Evolutionary conservation across 2,888 invertebrate species (phyloP).

Genomic region (Bellardia pandia): DNA sequence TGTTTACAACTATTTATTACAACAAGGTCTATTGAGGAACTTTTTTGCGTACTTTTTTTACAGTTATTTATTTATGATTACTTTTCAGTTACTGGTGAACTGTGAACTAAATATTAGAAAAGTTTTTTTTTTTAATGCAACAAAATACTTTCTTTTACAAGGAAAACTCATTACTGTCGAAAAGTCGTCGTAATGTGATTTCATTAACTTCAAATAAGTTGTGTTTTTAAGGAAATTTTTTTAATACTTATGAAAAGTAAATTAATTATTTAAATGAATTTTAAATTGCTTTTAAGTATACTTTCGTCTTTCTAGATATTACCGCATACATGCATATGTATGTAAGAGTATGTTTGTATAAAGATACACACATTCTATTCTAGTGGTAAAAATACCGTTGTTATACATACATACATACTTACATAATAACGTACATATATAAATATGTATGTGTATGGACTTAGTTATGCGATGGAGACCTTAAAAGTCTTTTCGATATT

Average conservation of each 20-base stretch:
- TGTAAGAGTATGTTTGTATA: no score
- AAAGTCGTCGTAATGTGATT: constrained; percentile 16
- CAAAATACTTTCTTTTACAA: constrained; percentile 25
- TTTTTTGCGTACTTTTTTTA: constrained; percentile 11
- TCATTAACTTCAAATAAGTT: neutral
- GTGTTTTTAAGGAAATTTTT: neutral
- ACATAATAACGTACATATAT: neutral
- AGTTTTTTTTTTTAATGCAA: constrained; percentile 27
- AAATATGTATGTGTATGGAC: neutral
- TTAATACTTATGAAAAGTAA: constrained; percentile 23
- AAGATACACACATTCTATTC: neutral
- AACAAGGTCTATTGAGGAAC: neutral
- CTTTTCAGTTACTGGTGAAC: neutral
- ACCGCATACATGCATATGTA: neutral
- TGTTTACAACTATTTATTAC: neutral
- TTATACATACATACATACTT: neutral
- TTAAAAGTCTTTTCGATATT: no score
- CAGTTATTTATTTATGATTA: constrained; percentile 44
- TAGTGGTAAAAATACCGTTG: neutral
- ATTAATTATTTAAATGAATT: constrained; percentile 38
- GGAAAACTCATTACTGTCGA: constrained; percentile 3
- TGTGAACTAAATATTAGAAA: constrained; percentile 30
- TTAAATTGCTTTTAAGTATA: constrained; percentile 19
- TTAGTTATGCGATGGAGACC: no score
- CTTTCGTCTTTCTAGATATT: neutral